phyloP scores from a whole-genome alignment of 2,113 vertebrate species.

The Guaruba guarouba region DNA sequence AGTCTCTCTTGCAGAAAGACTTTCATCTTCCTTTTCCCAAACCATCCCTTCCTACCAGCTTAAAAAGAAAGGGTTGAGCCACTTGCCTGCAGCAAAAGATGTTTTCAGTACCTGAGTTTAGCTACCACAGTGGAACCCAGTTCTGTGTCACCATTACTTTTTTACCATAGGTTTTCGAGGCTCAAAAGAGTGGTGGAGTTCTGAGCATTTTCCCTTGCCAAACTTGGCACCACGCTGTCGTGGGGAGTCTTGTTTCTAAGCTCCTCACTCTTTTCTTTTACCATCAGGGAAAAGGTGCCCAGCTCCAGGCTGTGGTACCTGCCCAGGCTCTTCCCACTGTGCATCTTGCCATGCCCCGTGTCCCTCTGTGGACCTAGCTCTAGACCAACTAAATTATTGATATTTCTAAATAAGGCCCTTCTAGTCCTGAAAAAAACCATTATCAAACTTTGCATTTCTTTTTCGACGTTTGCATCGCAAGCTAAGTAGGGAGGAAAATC shows the following conservation, averaged over 20 bases:
- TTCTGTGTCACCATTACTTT: fast-evolving
- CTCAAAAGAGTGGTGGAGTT: not conserved
- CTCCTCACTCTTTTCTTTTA: too few relatives aligned
- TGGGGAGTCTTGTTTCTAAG: not conserved
- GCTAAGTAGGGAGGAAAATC: not conserved
- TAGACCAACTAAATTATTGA: not conserved
- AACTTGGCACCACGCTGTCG: fast-evolving
- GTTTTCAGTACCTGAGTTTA: not conserved
- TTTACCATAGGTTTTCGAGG: not conserved
- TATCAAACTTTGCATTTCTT: not conserved
- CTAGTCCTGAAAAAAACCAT: not conserved
- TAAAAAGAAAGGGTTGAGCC: not conserved
- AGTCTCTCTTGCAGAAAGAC: not conserved
- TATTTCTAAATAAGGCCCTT: not conserved
- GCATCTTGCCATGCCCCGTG: fast-evolving
- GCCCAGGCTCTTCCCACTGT: fast-evolving
- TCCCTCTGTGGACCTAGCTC: not conserved
- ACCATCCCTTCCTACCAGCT: not conserved
- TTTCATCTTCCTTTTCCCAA: not conserved
- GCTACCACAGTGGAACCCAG: not conserved
- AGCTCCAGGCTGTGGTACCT: not conserved
- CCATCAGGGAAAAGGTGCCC: not conserved
- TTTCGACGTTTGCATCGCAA: fast-evolving
- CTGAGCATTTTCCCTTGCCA: not conserved
- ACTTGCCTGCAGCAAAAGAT: not conserved